Conservation (phyloP, 2,113 vertebrate species). For the Bos javanicus region DNA sequence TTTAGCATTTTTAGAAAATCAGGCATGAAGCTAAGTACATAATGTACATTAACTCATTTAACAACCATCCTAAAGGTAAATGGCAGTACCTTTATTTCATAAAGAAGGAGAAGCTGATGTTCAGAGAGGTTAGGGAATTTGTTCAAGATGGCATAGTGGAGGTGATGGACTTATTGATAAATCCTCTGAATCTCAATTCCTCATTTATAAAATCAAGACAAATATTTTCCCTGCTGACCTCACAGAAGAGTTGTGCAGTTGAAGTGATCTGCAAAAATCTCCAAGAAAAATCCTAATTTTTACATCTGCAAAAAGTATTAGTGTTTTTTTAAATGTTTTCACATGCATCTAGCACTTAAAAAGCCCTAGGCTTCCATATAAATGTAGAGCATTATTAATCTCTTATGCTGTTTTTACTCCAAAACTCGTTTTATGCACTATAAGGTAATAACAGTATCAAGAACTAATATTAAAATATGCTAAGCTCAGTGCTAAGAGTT, state of each 20-base stretch:
- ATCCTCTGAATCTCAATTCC: not conserved
- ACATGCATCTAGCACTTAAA: not conserved
- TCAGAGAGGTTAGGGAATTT: not conserved
- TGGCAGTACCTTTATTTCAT: not conserved
- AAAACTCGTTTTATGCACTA: not conserved
- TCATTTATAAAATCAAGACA: not conserved
- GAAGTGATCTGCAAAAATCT: not conserved
- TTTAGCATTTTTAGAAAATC: not conserved
- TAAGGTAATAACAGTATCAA: conserved; percentile 29
- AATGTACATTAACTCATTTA: not conserved
- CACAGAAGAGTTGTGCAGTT: not conserved
- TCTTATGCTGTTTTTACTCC: not conserved
- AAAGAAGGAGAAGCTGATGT: not conserved
- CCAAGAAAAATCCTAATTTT: conserved; percentile 41
- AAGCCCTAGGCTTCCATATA: not conserved
- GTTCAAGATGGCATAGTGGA: not conserved
- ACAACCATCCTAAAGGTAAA: not conserved
- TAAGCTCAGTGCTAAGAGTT: not conserved
- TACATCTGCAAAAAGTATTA: conserved; percentile 36
- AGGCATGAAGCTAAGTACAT: not conserved
- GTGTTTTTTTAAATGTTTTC: conserved; percentile 2
- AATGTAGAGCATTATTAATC: conserved; percentile 41
- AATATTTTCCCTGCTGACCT: not conserved
- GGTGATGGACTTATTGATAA: not conserved
- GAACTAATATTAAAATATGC: conserved; percentile 29